A percentile compares a stretch with the other conserved stretches of the same genome.
These are phyloP conservation scores for Leucoma salicis DNA, from an alignment of 2,888 invertebrate genomes.

Conservation along the genomic window DNA sequence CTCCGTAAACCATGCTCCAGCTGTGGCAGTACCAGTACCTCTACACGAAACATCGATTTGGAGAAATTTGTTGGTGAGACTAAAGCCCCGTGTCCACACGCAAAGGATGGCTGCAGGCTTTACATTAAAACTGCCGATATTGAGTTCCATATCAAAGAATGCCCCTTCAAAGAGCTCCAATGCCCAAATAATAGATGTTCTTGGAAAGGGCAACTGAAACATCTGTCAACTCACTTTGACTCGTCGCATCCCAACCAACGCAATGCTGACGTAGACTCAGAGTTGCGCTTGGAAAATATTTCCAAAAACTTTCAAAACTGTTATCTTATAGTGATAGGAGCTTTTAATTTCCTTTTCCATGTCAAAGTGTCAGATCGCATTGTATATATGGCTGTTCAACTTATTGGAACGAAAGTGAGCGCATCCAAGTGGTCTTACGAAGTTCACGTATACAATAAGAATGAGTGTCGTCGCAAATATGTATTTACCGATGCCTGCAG, in stretches of 20 bases:
- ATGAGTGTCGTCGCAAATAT: conserved; percentile 51
- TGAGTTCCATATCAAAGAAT: conserved; percentile 51
- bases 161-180: conserved; percentile 27
- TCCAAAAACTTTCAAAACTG: conserved; percentile 32
- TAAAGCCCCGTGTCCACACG: conserved; percentile 42
- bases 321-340: conserved; percentile 42
- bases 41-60: conserved; percentile 49
- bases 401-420: conserved; percentile 51
- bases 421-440: conserved; percentile 65
- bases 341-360: conserved; percentile 54
- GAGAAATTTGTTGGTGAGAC: conserved; percentile 45
- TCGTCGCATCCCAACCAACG: conserved; percentile 40
- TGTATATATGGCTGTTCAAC: conserved; percentile 53
- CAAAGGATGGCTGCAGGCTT: conserved; percentile 50
- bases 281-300: conserved; percentile 44
- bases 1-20: conserved; percentile 32
- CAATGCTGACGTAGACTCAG: conserved; percentile 45
- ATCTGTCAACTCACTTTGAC: conserved; percentile 51
- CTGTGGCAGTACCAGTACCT: conserved; percentile 40
- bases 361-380: conserved; percentile 41
- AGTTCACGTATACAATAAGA: conserved; percentile 61
- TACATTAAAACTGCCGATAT: conserved; percentile 42
- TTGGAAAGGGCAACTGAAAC: conserved; percentile 50
- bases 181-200: background rate
- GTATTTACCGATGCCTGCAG: conserved; percentile 44